phyloP scores from a whole-genome alignment of 1,140 invertebrate species.

The fruit fly (Drosophila melanogaster) region Release_6_plus_ISO1_MT NC_004354.4:16257501-16258000 shows the following conservation, averaged over 20 bases:
- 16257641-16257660: too few relatives aligned
- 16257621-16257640: too few relatives aligned
- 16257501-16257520: too few relatives aligned
- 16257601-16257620: too few relatives aligned
- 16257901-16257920: constrained; percentile 8
- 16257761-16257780: constrained; percentile 1
- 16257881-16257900: constrained; percentile 7
- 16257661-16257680: too few relatives aligned
- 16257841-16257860: constrained; percentile 18
- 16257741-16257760: neutral
- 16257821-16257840: neutral
- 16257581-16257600: too few relatives aligned
- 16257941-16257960: constrained; percentile 51
- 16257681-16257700: neutral
- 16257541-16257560: too few relatives aligned
- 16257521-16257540: too few relatives aligned
- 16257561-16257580: too few relatives aligned
- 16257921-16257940: constrained; percentile 49
- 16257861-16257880: constrained; percentile 38
- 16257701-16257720: neutral
- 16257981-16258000: constrained; percentile 81
- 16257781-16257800: constrained; percentile 5
- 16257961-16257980: constrained; percentile 64
- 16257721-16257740: constrained; percentile 3
- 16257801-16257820: neutral